Evolutionary conservation across 2,888 invertebrate species (phyloP), one percentile per base, ranked within the genome.

Genomic region (Stenichneumon culpator): DNA sequence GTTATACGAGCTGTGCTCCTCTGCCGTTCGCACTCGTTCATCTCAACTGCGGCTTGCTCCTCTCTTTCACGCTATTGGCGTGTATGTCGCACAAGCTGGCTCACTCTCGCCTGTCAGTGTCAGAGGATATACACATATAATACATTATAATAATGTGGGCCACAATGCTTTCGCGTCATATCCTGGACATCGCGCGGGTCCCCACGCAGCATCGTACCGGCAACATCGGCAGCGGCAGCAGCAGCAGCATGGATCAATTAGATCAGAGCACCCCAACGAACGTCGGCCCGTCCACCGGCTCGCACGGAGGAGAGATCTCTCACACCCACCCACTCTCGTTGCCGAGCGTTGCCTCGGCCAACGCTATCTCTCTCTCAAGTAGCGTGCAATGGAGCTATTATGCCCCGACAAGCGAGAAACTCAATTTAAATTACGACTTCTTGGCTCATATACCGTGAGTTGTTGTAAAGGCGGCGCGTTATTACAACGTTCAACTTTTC

Each of bases 121-220:
- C 82, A 85, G 89, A 89, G 90, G 88, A 90, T 87, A 82, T 22
- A 32, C 79, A 87, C 86, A 86, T 87, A 84, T 86, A 87, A 89
- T 90, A 88, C 89, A 91, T 92, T 91, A 91, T 92, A 90, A 92
- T 92, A 93, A 92, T 92, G 89, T 90, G 90, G 90, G 90, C 90
- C 89, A 93, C 93, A 93, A 93, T 93, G 90, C 91, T 89, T 93
- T 91, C 89, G 92, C 93, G 93, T 93, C 93, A 93, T 91, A 93
- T 93, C 93, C 93, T 93, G 90, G 91, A 88, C 90, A 89, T 87
- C 86, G 91, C 87, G 68, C 75, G 74, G 50, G 47, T 82, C 80
- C 79, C 72, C 72, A 68, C 63, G 25, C 70, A 63, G 50, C 19
- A 14, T 67, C 72, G 36, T 82, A 28, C n/a, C 52, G 52, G 16